Evolutionary conservation across 2,888 invertebrate genomes (phyloP).

Genomic region (Drosophila paramelanica): DNA sequence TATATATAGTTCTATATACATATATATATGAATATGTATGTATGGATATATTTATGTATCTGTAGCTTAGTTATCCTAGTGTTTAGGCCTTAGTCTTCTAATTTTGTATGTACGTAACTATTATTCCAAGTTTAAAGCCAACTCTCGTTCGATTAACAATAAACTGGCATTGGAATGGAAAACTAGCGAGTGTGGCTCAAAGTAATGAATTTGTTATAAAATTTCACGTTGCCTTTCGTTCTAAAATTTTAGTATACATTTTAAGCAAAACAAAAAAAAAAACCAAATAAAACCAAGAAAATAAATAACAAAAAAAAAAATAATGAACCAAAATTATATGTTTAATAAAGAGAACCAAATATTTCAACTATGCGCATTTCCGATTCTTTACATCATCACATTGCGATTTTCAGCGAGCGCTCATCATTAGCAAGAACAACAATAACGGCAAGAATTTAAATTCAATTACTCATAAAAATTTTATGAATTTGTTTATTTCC

Average conservation of each 20-base stretch:
- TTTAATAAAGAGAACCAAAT: conserved; percentile 64
- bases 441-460: conserved; percentile 41
- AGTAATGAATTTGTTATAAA: conserved; percentile 58
- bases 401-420: conserved; percentile 8
- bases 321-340: conserved; percentile 26
- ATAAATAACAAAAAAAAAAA: background rate
- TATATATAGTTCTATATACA: conserved; percentile 34
- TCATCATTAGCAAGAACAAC: conserved; percentile 23
- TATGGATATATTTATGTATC: conserved; percentile 25
- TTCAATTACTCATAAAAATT: conserved; percentile 76
- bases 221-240: conserved; percentile 62
- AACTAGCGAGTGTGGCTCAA: conserved; percentile 9
- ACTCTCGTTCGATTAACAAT: conserved; percentile 24
- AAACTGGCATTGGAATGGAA: conserved; percentile 12
- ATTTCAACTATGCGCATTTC: conserved; percentile 64
- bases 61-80: conserved; percentile 57
- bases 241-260: conserved; percentile 45
- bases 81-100: conserved; percentile 48
- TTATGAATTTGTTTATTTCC: conserved; percentile 76
- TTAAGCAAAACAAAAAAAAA: conserved; percentile 30
- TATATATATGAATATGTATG: conserved; percentile 25
- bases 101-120: conserved; percentile 52
- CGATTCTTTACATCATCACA: conserved; percentile 59
- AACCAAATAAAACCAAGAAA: background rate
- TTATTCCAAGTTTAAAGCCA: conserved; percentile 58